Base-by-base conservation (phyloP, 2,113 vertebrate genomes). In the Turnix velox region DNA sequence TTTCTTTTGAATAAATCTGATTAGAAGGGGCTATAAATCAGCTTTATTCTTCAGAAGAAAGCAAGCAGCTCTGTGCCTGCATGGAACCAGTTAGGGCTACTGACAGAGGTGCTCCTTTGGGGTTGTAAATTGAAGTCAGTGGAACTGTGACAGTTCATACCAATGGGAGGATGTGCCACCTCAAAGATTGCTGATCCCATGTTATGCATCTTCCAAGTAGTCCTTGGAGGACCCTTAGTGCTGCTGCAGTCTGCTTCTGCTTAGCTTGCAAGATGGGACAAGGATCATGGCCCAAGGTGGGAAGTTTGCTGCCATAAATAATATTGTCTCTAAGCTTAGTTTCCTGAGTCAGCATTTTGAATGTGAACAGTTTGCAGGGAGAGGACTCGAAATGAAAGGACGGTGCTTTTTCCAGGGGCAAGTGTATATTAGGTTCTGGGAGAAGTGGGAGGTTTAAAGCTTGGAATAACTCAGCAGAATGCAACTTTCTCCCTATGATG, bases 251-350 rank as follows among this genome's bases (percentile, higher is more conserved):
- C 66, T 79, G 92, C 82, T 92, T 61, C 78, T 96, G 95, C 92
- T 96, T 73, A 91, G 74, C 92, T 86, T 82, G 91, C 94, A 92
- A 33, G 78, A 92, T 85, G 49, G 94, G 93, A 79, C 84, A 92
- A 95, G 84, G 94, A 95, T 96, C 94, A 74, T 7, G 1, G 94
- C 91, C 84, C 94, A 95, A 91, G 94, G 87, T 94, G 95, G 95
- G 87, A 85, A 73, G 81, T 83, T 84, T 93, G 74, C 81, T 83
- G 91, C 81, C 67, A 90, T 95, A 91, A 91, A 94, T 92, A 93
- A 92, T 61, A 82, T 6, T 82, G 62, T 82, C 88, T 73, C 0
- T 95, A 82, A 46, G 18, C 51, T 84, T 45, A 8, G 30, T 16
- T 58, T 77, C 66, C 91, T 91, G 89, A 96, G 45, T 90, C 91